Evolutionary conservation across 2,113 vertebrate genomes (phyloP), one percentile per base, ranked within the genome.

Genomic region (Apteryx mantelli): DNA sequence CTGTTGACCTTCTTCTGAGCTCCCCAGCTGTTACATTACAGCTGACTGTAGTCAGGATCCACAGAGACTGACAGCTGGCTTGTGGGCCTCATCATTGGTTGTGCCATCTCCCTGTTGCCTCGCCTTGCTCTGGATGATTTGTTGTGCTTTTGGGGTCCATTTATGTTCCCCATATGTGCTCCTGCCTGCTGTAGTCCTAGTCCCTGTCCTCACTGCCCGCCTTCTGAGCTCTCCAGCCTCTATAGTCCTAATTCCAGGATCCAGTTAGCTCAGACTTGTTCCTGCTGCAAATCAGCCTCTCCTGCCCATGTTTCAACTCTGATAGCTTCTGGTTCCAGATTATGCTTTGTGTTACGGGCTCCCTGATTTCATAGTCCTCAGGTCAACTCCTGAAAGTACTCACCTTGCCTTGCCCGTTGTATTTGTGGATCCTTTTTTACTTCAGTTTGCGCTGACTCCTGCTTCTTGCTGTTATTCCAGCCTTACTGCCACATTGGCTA

Each of bases 11-110:
- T 19, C 40, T 50, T 53, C 40, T 2, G 73, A 63, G 87, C 84
- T 56, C 34, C 32, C 28, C 8, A 34, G 3, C 82, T 56, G 79
- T 56, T 76, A 8, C 34, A 25, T 18, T 69, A 11, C 21, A 42
- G 60, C 60, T 48, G 48, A 2, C 6, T 30, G 52, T 9, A 42
- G 58, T 52, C 42, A 2, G 68, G 16, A n/a, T 83, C 22, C 53
- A 55, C 53, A 55, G 53, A 55, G 53, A 55, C 78, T 30, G 32
- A 4, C 15, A 13, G 24, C 7, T 48, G 71, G 11, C 7, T 91
- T 52, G 6, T 2, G 36, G 46, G 13, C 40, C 14, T 66, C 16
- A 4, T 20, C 13, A 0, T 15, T 52, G 2, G 4, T 25, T 42
- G 50, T 50, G 53, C 22, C 40, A 0, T 8, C 17, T 14, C 46